Conservation (phyloP, 1,140 invertebrate genomes). For the Pectinophora gossypiella region DNA sequence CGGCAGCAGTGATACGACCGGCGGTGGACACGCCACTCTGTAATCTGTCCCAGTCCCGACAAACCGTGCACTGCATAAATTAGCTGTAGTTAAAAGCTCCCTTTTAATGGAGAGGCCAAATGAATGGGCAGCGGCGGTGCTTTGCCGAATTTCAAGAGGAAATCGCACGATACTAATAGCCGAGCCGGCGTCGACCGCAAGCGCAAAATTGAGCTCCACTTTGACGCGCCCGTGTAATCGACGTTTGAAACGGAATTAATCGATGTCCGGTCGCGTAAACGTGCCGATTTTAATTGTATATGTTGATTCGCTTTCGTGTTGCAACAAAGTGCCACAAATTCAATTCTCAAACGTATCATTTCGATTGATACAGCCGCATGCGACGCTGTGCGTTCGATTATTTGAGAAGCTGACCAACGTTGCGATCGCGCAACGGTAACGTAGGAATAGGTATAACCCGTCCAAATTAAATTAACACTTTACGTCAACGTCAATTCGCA, state of each 20-base stretch:
- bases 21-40: conserved; percentile 27
- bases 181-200: background rate
- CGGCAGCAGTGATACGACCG: background rate
- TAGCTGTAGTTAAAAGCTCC: conserved; percentile 41
- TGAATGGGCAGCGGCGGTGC: conserved; percentile 28
- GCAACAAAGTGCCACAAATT: no score
- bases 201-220: background rate
- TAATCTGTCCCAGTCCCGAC: conserved; percentile 41
- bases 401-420: no score
- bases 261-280: conserved; percentile 14
- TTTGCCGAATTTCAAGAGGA: background rate
- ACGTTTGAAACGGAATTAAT: conserved; percentile 15
- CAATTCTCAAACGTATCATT: no score
- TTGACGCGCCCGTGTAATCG: conserved; percentile 10
- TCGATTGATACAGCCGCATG: no score
- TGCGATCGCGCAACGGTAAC: no score
- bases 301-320: background rate
- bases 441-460: no score
- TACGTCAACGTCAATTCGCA: no score
- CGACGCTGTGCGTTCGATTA: no score
- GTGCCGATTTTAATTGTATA: conserved; percentile 7
- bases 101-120: conserved; percentile 46
- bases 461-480: no score
- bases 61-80: conserved; percentile 36
- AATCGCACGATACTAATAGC: background rate